phyloP scores from a whole-genome alignment of 2,113 vertebrate genomes.

The Zosterops pallidus region DNA sequence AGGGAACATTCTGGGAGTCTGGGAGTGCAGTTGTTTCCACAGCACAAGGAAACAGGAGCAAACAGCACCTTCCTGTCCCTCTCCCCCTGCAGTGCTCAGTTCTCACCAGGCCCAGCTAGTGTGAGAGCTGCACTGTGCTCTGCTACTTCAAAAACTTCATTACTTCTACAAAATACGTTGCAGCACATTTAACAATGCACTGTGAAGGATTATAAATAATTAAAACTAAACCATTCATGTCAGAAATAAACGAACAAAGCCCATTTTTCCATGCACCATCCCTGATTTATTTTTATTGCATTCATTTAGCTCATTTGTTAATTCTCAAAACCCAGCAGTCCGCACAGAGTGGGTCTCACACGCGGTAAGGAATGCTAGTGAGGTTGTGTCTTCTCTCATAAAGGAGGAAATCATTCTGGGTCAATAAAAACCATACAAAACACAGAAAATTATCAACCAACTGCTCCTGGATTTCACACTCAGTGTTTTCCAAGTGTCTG shows the following conservation, averaged over 20 bases:
- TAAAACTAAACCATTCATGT: conserved; percentile 57
- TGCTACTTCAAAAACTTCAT: conserved; percentile 18
- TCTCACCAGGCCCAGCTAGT: neutral
- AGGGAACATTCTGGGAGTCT: no score
- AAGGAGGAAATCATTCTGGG: neutral
- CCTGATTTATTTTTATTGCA: conserved; percentile 59
- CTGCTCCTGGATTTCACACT: neutral
- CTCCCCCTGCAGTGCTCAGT: neutral
- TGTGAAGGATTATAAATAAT: conserved; percentile 66
- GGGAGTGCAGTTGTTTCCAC: neutral
- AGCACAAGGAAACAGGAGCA: neutral
- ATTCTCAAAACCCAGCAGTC: conserved; percentile 36
- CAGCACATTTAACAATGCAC: conserved; percentile 32
- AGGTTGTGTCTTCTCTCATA: neutral
- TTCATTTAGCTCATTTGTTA: conserved; percentile 47
- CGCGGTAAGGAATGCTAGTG: neutral
- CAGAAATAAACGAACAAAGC: conserved; percentile 67
- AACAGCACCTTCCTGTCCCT: neutral
- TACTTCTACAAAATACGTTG: conserved; percentile 29
- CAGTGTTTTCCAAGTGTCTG: neutral
- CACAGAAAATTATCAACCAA: neutral
- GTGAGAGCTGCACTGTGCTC: neutral
- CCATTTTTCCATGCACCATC: conserved; percentile 48
- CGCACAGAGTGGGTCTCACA: neutral
- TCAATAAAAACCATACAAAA: neutral